phyloP scores from a whole-genome alignment of 2,797 vertebrate genomes.

The Rachycentron canadum region DNA sequence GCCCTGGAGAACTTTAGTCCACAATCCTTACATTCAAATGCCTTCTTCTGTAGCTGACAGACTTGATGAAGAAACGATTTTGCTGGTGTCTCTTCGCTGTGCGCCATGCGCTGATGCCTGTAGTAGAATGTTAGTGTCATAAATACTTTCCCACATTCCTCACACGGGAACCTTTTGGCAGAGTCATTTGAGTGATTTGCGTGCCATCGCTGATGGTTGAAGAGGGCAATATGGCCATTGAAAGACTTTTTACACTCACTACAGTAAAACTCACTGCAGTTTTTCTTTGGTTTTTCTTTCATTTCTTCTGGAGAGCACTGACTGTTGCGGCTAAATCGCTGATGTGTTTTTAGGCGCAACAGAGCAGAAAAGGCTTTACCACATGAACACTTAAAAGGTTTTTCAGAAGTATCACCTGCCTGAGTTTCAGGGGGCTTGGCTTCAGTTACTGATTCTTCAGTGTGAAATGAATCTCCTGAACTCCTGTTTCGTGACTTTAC shows the following conservation, averaged over 20 bases:
- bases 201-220: constrained; percentile 82
- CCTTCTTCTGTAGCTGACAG: constrained; percentile 86
- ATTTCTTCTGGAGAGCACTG: constrained; percentile 70
- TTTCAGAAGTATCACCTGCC: constrained; percentile 53
- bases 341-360: constrained; percentile 83
- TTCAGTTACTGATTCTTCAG: constrained; percentile 60
- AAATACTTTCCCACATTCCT: constrained; percentile 86
- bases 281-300: constrained; percentile 76
- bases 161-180: constrained; percentile 79
- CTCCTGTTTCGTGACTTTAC: constrained; percentile 76
- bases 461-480: constrained; percentile 55
- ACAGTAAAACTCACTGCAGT: constrained; percentile 72
- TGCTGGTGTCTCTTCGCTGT: constrained; percentile 81
- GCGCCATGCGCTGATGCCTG: constrained; percentile 82
- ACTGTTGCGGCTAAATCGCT: constrained; percentile 81
- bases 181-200: constrained; percentile 60
- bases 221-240: constrained; percentile 73
- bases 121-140: constrained; percentile 82
- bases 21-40: constrained; percentile 86
- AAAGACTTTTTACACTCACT: constrained; percentile 83
- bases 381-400: constrained; percentile 79
- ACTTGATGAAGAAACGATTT: constrained; percentile 88
- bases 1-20: constrained; percentile 86
- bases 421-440: constrained; percentile 57
- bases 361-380: constrained; percentile 83